phyloP scores from a whole-genome alignment of 2,888 invertebrate species.

The Entomobrya multifasciata region DNA sequence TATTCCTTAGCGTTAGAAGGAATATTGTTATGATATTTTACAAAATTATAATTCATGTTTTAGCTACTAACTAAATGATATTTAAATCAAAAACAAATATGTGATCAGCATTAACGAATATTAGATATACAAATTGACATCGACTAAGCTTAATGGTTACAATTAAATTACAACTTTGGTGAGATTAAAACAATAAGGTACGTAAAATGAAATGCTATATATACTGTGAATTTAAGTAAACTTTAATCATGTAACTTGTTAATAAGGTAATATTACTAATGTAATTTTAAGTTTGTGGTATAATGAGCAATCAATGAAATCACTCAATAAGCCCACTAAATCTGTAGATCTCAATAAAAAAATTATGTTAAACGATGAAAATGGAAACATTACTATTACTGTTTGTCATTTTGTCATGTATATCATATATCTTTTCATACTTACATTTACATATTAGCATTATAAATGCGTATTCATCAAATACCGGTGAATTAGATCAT shows the following conservation, averaged over 20 bases:
- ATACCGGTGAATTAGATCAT: too few relatives aligned
- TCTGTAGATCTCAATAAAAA: constrained; percentile 46
- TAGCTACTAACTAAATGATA: background rate
- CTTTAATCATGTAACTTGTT: constrained; percentile 5
- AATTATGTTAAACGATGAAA: background rate
- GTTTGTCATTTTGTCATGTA: too few relatives aligned
- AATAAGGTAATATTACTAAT: background rate
- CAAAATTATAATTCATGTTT: background rate
- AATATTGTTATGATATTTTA: background rate
- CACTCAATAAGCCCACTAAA: background rate
- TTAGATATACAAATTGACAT: background rate
- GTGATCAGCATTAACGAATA: constrained; percentile 48
- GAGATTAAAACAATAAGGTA: constrained; percentile 16
- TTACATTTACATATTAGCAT: too few relatives aligned
- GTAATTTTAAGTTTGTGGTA: constrained; percentile 7
- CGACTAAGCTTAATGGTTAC: constrained; percentile 14
- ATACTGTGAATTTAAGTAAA: background rate
- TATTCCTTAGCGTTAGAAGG: constrained; percentile 45
- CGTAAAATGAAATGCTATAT: background rate
- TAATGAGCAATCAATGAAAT: background rate
- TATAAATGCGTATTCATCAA: too few relatives aligned
- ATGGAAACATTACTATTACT: too few relatives aligned
- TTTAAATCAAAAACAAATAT: constrained; percentile 22
- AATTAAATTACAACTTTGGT: constrained; percentile 9
- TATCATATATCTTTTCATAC: too few relatives aligned